phyloP scores from a whole-genome alignment of 1,140 invertebrate genomes.

The Ganaspis sp. region DNA sequence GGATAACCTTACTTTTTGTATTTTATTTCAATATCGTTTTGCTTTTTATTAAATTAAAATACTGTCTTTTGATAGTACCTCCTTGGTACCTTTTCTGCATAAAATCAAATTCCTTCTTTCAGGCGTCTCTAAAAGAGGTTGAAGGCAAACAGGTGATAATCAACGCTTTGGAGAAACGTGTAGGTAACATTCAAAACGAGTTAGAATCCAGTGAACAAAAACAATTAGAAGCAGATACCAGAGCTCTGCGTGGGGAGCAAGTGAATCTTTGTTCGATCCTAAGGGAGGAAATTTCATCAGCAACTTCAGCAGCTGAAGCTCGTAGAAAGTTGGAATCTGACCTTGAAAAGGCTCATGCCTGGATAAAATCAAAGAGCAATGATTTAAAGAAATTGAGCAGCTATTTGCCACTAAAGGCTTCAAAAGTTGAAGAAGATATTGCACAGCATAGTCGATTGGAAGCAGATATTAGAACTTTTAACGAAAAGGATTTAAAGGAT shows the following conservation, averaged over 20 bases:
- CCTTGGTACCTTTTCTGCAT: no score
- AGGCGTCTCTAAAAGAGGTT: slow-evolving; percentile 87
- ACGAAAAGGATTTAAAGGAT: slow-evolving; percentile 84
- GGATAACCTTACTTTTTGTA: no score
- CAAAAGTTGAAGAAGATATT: slow-evolving; percentile 87
- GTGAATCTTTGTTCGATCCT: slow-evolving; percentile 84
- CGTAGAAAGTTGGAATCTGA: slow-evolving; percentile 87
- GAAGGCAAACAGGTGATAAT: slow-evolving; percentile 89
- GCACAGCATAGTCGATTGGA: slow-evolving; percentile 84
- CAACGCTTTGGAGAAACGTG: slow-evolving; percentile 88
- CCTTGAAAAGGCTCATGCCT: slow-evolving; percentile 85
- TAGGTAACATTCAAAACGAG: slow-evolving; percentile 89
- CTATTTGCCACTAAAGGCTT: slow-evolving; percentile 83
- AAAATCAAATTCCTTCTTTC: slow-evolving; percentile 45
- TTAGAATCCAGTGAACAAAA: slow-evolving; percentile 87
- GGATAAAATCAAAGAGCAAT: slow-evolving; percentile 86
- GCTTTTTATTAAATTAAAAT: no score
- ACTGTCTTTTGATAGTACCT: no score
- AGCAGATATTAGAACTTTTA: slow-evolving; percentile 86
- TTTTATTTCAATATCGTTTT: not conserved
- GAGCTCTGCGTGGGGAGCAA: slow-evolving; percentile 82
- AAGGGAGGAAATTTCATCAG: slow-evolving; percentile 84
- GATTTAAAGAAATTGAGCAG: slow-evolving; percentile 86
- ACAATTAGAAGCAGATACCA: slow-evolving; percentile 82
- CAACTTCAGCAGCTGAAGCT: slow-evolving; percentile 81